Percentiles rank a stretch among this genome's conserved stretches.
Evolutionary conservation across 2,113 vertebrate species (phyloP).

Genomic region (Sapayoa aenigma): DNA sequence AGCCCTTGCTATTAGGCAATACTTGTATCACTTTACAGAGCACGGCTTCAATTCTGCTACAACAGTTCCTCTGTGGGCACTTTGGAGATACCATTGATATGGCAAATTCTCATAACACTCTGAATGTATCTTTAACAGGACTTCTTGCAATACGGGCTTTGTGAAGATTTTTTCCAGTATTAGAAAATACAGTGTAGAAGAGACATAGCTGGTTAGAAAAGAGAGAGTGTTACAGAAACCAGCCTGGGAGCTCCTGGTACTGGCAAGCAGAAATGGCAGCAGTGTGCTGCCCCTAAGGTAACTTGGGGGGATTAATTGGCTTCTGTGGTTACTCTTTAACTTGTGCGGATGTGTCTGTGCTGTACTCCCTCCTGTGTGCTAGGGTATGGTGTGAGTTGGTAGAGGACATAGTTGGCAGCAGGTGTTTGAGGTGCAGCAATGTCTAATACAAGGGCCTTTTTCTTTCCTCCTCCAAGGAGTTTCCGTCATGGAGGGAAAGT

Average conservation of each 20-base stretch:
- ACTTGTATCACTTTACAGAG: accelerated
- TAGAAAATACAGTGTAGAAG: background rate
- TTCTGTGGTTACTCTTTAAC: background rate
- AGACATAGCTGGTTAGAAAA: background rate
- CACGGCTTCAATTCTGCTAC: accelerated
- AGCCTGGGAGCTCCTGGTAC: background rate
- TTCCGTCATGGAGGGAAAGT: background rate
- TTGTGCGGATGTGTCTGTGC: background rate
- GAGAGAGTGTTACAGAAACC: background rate
- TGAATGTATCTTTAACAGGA: background rate
- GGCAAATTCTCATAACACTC: background rate
- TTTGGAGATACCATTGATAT: accelerated
- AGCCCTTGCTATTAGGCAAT: background rate
- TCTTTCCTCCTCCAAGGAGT: background rate
- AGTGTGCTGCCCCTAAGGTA: background rate
- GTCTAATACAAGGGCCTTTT: background rate
- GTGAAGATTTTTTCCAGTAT: background rate
- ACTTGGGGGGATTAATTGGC: background rate
- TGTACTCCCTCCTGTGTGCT: accelerated
- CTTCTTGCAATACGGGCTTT: background rate
- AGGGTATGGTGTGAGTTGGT: background rate
- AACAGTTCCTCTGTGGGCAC: background rate
- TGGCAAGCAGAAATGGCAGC: accelerated
- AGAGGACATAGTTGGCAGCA: background rate
- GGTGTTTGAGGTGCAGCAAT: background rate